These are phyloP conservation scores for Ianthella basta DNA, from an alignment of 37 sponge, comb jelly and placozoan genomes.

Conservation along the genomic window DNA sequence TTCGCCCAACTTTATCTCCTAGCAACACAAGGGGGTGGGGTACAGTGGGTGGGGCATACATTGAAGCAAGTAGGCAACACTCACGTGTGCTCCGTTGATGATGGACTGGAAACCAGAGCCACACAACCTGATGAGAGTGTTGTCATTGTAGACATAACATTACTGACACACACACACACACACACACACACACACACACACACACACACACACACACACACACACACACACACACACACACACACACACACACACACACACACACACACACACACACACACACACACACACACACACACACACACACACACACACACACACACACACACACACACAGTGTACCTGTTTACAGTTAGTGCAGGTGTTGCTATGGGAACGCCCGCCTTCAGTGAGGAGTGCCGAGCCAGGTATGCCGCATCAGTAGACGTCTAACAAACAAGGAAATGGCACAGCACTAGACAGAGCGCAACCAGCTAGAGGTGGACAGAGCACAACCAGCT, in stretches of 20 bases:
- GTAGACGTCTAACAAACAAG: slow-evolving; percentile 88
- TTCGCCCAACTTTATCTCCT: slow-evolving; percentile 89
- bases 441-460: not conserved
- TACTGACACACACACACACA: not conserved
- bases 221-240: too few relatives aligned
- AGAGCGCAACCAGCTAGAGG: not conserved
- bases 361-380: slow-evolving; percentile 71
- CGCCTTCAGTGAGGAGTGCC: slow-evolving; percentile 83
- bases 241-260: too few relatives aligned
- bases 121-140: slow-evolving; percentile 69
- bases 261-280: too few relatives aligned
- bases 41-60: not conserved
- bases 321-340: too few relatives aligned
- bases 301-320: too few relatives aligned
- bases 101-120: slow-evolving; percentile 98
- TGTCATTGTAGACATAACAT: too few relatives aligned
- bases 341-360: slow-evolving; percentile 92
- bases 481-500: not conserved
- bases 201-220: too few relatives aligned
- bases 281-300: too few relatives aligned
- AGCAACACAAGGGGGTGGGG: not conserved
- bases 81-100: slow-evolving; percentile 94
- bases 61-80: not conserved
- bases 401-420: slow-evolving; percentile 83
- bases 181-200: too few relatives aligned